Evolutionary conservation across 2,113 vertebrate species (phyloP).

Genomic region (Lepus europaeus): DNA sequence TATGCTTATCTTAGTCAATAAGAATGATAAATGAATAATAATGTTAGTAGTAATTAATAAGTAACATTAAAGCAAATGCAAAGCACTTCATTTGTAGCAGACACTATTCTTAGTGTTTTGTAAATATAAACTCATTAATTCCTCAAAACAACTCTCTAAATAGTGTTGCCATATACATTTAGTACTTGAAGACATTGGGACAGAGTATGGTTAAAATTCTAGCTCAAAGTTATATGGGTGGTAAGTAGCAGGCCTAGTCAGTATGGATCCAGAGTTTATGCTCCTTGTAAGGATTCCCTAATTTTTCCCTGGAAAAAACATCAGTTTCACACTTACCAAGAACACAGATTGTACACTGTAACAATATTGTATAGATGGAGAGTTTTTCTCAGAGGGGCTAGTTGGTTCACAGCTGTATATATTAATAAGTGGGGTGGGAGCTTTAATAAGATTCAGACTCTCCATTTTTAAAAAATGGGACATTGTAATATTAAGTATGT

Average conservation of each 20-base stretch:
- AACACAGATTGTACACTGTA: slow-evolving; percentile 67
- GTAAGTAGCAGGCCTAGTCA: not conserved
- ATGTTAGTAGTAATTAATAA: not conserved
- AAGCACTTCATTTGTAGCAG: not conserved
- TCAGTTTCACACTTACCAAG: slow-evolving; percentile 69
- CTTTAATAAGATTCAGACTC: slow-evolving; percentile 20
- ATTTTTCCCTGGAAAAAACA: not conserved
- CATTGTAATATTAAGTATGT: slow-evolving; percentile 81
- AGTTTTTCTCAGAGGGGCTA: not conserved
- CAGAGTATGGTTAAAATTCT: not conserved
- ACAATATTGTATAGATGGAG: slow-evolving; percentile 50
- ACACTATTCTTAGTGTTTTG: not conserved
- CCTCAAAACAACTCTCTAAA: not conserved
- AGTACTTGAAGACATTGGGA: not conserved
- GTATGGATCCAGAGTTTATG: not conserved
- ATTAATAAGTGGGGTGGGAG: not conserved
- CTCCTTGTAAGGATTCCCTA: not conserved
- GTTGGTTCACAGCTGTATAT: slow-evolving; percentile 72
- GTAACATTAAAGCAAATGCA: not conserved
- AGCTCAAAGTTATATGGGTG: not conserved
- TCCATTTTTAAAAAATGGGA: slow-evolving; percentile 80
- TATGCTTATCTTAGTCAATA: not conserved
- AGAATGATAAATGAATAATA: not conserved
- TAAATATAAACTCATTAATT: not conserved
- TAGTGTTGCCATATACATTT: not conserved